A percentile compares a stretch with the other conserved stretches of the same genome.
These are phyloP conservation scores for Notarius quadriscutis DNA, from an alignment of 2,113 vertebrate genomes.

Conservation along the genomic window DNA sequence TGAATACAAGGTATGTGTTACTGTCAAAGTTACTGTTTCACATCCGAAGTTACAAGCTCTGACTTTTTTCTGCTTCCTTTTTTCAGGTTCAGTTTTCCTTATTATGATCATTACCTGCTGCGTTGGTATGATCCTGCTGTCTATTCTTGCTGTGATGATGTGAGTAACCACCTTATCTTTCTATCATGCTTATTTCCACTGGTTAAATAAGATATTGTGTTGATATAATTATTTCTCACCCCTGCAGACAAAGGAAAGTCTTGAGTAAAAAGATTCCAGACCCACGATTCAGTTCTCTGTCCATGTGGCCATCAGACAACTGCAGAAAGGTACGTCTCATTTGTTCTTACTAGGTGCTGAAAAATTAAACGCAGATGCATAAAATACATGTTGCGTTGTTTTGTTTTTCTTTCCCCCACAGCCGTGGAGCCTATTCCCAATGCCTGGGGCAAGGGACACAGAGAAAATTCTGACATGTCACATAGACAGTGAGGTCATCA, in stretches of 20 bases:
- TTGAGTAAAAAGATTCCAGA: slow-evolving; percentile 28
- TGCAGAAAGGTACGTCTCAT: slow-evolving; percentile 15
- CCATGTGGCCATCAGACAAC: slow-evolving; percentile 1
- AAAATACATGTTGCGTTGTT: neutral
- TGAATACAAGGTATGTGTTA: neutral
- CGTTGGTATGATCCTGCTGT: neutral
- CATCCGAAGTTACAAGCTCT: neutral
- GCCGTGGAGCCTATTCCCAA: neutral
- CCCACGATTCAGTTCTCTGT: slow-evolving; percentile 34
- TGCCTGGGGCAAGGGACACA: neutral
- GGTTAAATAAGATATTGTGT: neutral
- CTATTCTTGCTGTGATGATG: neutral
- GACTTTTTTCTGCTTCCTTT: neutral
- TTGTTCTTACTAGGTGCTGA: neutral
- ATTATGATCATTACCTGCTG: neutral
- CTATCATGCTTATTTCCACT: neutral
- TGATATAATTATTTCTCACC: neutral
- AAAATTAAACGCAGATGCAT: neutral
- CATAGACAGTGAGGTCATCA: neutral
- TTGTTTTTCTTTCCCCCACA: neutral
- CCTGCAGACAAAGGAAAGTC: slow-evolving; percentile 20
- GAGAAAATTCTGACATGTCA: slow-evolving; percentile 30
- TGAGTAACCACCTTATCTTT: neutral
- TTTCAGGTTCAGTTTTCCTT: neutral
- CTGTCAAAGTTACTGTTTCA: neutral